A percentile compares a stretch with the other conserved stretches of the same genome.
Conservation (phyloP, 2,113 vertebrate species). For the Microcebus griseorufus region DNA sequence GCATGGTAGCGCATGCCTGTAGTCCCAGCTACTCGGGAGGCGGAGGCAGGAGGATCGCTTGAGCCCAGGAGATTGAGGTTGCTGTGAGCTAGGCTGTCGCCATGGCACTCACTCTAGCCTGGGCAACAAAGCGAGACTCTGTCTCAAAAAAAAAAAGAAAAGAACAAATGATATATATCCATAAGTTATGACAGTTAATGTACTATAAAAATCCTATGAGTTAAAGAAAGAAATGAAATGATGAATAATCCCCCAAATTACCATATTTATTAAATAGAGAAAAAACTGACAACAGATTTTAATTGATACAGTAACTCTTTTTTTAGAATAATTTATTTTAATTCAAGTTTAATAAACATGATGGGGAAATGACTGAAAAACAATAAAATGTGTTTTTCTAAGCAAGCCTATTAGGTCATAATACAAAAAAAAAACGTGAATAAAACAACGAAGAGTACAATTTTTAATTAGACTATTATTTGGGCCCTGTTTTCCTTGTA, state of each 20-base stretch:
- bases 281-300: background rate
- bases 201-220: background rate
- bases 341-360: slow-evolving; percentile 81
- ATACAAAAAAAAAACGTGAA: slow-evolving; percentile 71
- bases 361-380: slow-evolving; percentile 80
- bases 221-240: background rate
- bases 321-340: slow-evolving; percentile 78
- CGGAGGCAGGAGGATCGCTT: too few species aligned
- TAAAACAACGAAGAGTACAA: slow-evolving; percentile 57
- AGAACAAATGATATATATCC: background rate
- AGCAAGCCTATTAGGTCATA: slow-evolving; percentile 71
- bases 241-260: background rate
- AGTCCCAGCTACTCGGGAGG: too few species aligned
- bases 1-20: too few species aligned
- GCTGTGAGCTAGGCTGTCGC: too few species aligned
- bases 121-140: too few species aligned
- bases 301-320: background rate
- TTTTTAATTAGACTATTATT: slow-evolving; percentile 73
- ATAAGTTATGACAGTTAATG: background rate
- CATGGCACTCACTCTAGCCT: too few species aligned
- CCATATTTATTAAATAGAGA: background rate
- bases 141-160: background rate
- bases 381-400: slow-evolving; percentile 78
- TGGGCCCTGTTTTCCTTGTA: slow-evolving; percentile 37
- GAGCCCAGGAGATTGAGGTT: too few species aligned